Conservation (phyloP, 1,140 invertebrate genomes). For the Hycleus phaleratus region DNA sequence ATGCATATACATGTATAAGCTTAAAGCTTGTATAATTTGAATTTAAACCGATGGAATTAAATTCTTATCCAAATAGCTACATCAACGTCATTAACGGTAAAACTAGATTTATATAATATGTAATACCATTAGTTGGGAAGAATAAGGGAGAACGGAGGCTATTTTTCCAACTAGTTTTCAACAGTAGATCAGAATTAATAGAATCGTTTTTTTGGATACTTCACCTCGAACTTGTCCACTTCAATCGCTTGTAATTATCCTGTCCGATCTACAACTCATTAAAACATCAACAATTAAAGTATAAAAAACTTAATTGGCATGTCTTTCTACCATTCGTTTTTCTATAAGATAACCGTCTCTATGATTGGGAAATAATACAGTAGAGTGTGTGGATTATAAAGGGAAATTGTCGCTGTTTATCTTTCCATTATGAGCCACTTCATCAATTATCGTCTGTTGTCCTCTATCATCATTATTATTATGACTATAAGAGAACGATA, state of each 20-base stretch:
- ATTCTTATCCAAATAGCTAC: constrained; percentile 20
- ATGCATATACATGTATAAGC: constrained; percentile 11
- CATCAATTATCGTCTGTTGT: constrained; percentile 16
- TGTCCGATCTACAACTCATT: too few relatives aligned
- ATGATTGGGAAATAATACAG: constrained; percentile 13
- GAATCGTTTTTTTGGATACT: too few relatives aligned
- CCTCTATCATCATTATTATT: too few relatives aligned
- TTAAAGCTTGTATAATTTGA: constrained; percentile 18
- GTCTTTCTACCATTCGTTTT: constrained; percentile 1
- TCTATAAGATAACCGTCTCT: too few relatives aligned
- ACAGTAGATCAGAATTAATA: too few relatives aligned
- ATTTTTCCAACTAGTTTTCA: too few relatives aligned
- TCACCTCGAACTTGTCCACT: too few relatives aligned
- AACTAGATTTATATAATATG: constrained; percentile 15
- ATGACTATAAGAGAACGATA: not conserved
- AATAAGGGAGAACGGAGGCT: too few relatives aligned
- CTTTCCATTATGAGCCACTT: constrained; percentile 14
- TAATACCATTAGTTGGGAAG: too few relatives aligned
- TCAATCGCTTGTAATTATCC: too few relatives aligned
- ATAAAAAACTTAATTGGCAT: constrained; percentile 13
- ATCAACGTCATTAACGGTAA: constrained; percentile 24
- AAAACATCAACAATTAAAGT: too few relatives aligned
- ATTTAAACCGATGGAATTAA: constrained; percentile 16
- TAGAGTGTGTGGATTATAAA: not conserved
- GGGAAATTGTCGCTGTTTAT: constrained; percentile 3